phyloP scores from a whole-genome alignment of 2,888 invertebrate species.

The Metacarcinus magister region DNA sequence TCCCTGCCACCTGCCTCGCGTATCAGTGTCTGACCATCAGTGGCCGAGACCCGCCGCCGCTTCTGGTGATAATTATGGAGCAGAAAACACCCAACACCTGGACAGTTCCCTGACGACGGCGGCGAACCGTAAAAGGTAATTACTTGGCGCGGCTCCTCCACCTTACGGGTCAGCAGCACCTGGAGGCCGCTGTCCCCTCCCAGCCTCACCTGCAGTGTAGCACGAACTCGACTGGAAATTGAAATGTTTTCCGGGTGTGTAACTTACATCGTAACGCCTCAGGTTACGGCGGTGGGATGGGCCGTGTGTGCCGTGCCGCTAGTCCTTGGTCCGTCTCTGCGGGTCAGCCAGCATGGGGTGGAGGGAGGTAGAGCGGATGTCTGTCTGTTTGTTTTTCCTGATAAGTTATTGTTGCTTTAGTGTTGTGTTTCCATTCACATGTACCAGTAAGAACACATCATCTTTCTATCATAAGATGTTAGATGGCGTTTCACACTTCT shows the following conservation, averaged over 20 bases:
- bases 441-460: background rate
- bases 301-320: background rate
- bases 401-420: background rate
- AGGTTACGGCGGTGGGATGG: slow-evolving; percentile 22
- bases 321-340: slow-evolving; percentile 5
- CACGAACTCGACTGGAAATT: slow-evolving; percentile 16
- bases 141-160: slow-evolving; percentile 49
- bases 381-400: background rate
- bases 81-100: slow-evolving; percentile 21
- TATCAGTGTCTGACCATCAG: slow-evolving; percentile 46
- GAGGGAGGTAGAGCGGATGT: background rate
- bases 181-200: slow-evolving; percentile 20
- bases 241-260: slow-evolving; percentile 40
- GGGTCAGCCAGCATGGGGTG: background rate
- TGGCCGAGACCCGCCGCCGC: slow-evolving; percentile 1
- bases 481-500: background rate
- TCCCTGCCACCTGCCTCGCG: slow-evolving; percentile 8
- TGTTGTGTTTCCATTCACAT: background rate
- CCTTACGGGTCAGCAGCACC: slow-evolving; percentile 54
- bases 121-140: slow-evolving; percentile 37
- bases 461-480: background rate
- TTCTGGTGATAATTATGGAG: slow-evolving; percentile 48
- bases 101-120: slow-evolving; percentile 55
- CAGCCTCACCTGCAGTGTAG: background rate
- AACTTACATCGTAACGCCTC: slow-evolving; percentile 44